phyloP scores from a whole-genome alignment of 2,797 vertebrate species.

The Oryzias dopingdopingensis region DNA sequence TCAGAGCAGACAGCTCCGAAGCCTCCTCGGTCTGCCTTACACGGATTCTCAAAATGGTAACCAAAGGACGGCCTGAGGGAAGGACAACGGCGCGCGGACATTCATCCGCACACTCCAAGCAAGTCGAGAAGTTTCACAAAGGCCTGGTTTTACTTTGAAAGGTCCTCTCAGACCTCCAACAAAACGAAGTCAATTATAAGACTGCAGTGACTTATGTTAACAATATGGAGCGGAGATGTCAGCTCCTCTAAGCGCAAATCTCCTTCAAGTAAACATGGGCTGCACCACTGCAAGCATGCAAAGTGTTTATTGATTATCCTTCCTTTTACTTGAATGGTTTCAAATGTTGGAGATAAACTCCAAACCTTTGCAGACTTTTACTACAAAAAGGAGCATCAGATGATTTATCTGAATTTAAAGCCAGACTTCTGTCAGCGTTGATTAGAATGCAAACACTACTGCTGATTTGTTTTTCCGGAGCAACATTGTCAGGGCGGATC shows the following conservation, averaged over 20 bases:
- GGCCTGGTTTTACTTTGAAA: too few species aligned
- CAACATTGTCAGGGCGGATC: too few species aligned
- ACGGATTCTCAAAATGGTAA: conserved; percentile 48
- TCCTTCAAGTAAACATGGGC: conserved; percentile 54
- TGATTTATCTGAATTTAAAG: too few species aligned
- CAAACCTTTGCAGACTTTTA: not conserved
- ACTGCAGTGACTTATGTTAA: conserved; percentile 33
- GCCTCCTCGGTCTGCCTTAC: conserved; percentile 56
- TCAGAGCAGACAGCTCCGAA: conserved; percentile 52
- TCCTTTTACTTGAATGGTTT: conserved; percentile 73
- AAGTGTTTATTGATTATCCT: conserved; percentile 77
- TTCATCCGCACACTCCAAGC: conserved; percentile 15
- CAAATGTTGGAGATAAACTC: not conserved
- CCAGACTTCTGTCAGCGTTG: too few species aligned
- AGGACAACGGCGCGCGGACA: conserved; percentile 36
- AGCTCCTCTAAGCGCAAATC: conserved; percentile 46
- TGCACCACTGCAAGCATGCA: conserved; percentile 63
- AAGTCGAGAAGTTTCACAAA: conserved; percentile 14
- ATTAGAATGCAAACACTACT: too few species aligned
- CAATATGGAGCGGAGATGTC: conserved; percentile 26
- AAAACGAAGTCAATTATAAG: conserved; percentile 17
- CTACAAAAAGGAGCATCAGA: not conserved
- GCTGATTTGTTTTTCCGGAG: too few species aligned
- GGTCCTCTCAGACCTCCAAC: conserved; percentile 7
- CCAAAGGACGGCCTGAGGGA: conserved; percentile 43